These are phyloP conservation scores for Sinohyriopsis cumingii DNA, from an alignment of 2,888 invertebrate species.

Conservation along the genomic window DNA sequence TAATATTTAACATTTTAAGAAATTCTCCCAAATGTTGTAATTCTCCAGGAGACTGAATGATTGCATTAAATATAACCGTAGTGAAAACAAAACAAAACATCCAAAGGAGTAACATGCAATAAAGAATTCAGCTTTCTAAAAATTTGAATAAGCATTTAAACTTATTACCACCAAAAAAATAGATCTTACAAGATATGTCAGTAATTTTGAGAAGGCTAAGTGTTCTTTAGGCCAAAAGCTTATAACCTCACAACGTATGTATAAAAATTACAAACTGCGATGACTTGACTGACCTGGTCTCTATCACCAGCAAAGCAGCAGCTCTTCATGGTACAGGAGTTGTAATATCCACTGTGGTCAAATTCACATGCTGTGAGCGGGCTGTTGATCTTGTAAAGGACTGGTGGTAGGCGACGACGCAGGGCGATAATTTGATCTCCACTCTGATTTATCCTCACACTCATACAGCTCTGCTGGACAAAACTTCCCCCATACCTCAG, in stretches of 20 bases:
- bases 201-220: background rate
- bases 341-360: constrained; percentile 92
- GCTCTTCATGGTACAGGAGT: constrained; percentile 97
- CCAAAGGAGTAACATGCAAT: too few species aligned
- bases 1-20: too few species aligned
- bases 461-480: constrained; percentile 79
- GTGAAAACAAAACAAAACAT: too few species aligned
- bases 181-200: too few species aligned
- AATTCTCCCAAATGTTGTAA: too few species aligned
- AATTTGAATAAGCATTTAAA: too few species aligned
- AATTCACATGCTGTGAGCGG: constrained; percentile 86
- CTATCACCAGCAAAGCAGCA: constrained; percentile 93
- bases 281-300: constrained; percentile 75
- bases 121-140: too few species aligned
- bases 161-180: too few species aligned
- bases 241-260: background rate
- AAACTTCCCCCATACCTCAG: constrained; percentile 63
- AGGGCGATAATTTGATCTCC: constrained; percentile 87
- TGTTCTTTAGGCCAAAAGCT: background rate
- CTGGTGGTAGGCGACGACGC: constrained; percentile 88
- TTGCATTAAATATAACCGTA: too few species aligned
- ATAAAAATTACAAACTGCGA: too few species aligned
- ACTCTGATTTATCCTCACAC: constrained; percentile 87
- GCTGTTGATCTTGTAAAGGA: constrained; percentile 81
- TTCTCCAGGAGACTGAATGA: too few species aligned